These are phyloP conservation scores for Cliona cf. orientalis DNA, from an alignment of 37 sponge, comb jelly and placozoan species.

Conservation along the genomic window DNA sequence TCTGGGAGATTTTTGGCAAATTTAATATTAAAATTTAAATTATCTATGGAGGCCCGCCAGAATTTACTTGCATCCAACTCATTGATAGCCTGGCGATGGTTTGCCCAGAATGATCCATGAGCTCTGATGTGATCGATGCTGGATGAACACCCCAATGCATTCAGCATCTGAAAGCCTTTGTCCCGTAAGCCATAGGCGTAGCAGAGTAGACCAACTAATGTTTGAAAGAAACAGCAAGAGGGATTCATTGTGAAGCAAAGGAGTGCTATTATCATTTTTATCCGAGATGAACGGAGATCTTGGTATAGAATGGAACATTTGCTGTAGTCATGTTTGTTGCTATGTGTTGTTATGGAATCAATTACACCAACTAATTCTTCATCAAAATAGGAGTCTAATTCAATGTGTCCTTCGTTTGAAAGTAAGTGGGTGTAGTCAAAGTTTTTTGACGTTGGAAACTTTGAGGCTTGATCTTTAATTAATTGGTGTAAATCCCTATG, in stretches of 20 bases:
- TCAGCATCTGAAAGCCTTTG: conserved; percentile 5
- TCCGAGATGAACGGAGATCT: background rate
- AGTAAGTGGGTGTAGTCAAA: background rate
- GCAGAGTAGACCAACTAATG: conserved; percentile 1
- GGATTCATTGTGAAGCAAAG: conserved; percentile 15
- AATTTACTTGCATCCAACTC: background rate
- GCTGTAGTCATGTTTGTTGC: background rate
- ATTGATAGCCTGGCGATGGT: background rate
- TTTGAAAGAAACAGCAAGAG: background rate
- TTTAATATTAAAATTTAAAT: conserved; percentile 19
- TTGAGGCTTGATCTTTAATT: background rate
- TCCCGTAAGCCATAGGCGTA: conserved; percentile 15
- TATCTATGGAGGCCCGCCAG: conserved; percentile 4
- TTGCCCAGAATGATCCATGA: conserved; percentile 16
- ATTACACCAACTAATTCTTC: background rate
- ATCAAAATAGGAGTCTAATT: background rate
- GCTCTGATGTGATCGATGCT: conserved; percentile 6
- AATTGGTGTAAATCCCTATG: background rate
- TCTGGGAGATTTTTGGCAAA: background rate
- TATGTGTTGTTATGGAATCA: background rate
- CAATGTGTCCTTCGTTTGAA: background rate
- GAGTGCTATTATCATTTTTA: conserved; percentile 3
- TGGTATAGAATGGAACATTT: background rate
- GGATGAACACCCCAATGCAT: conserved; percentile 2
- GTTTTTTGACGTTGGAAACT: background rate